Percentiles rank a stretch among this genome's conserved stretches.
Evolutionary conservation across 2,888 invertebrate species (phyloP).

Genomic region (Trissolcus brochymenae): DNA sequence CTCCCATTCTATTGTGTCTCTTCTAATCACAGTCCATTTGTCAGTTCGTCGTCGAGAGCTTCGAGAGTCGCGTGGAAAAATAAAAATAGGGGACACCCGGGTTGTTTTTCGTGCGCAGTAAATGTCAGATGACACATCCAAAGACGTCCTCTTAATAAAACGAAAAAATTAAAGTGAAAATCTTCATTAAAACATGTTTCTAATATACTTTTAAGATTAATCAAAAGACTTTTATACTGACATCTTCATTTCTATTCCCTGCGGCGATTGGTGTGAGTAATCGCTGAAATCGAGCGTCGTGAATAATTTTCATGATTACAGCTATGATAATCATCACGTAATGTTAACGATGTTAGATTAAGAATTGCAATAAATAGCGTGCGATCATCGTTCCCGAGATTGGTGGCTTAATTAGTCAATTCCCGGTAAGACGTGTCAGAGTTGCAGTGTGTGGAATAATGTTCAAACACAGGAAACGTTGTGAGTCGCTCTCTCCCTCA

Average conservation of each 20-base stretch:
- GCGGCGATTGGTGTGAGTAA: no score
- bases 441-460: conserved; percentile 10
- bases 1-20: conserved; percentile 54
- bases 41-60: conserved; percentile 54
- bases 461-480: conserved; percentile 2
- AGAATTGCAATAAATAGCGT: conserved; percentile 8
- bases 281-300: background rate
- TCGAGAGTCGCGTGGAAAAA: conserved; percentile 43
- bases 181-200: no score
- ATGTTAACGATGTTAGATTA: conserved; percentile 17
- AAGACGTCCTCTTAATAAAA: conserved; percentile 37
- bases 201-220: no score
- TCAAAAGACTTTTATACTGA: no score
- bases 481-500: background rate
- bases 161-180: conserved; percentile 3
- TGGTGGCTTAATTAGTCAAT: conserved; percentile 26
- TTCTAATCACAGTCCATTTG: conserved; percentile 56
- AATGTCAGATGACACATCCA: conserved; percentile 50
- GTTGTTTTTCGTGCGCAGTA: conserved; percentile 28
- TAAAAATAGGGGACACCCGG: conserved; percentile 29
- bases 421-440: conserved; percentile 5
- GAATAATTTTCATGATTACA: conserved; percentile 2
- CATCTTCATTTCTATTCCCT: no score
- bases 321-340: conserved; percentile 19
- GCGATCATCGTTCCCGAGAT: conserved; percentile 16